Evolutionary conservation across 2,113 vertebrate species (phyloP).

Genomic region (Charadrius vociferus): DNA sequence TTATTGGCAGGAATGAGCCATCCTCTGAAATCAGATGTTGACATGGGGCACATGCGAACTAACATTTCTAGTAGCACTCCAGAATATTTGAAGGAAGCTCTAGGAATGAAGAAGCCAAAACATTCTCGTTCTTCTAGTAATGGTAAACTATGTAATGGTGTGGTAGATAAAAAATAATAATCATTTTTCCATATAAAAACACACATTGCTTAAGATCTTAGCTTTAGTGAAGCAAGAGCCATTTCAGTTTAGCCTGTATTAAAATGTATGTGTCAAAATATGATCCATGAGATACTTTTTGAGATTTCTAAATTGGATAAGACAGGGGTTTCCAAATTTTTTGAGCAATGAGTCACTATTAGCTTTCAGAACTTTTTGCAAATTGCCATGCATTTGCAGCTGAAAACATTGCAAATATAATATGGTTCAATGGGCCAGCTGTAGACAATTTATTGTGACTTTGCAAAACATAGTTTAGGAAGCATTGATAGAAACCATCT

Average conservation of each 20-base stretch:
- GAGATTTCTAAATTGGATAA: neutral
- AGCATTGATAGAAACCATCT: constrained; percentile 65
- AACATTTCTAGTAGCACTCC: constrained; percentile 60
- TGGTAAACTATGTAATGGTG: constrained; percentile 58
- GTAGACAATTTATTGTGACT: constrained; percentile 66
- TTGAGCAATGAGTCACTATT: constrained; percentile 23
- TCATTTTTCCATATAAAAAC: neutral
- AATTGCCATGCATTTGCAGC: constrained; percentile 51
- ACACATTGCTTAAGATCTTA: neutral
- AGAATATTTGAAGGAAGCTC: constrained; percentile 81
- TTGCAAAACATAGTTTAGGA: constrained; percentile 55
- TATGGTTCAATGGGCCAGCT: constrained; percentile 61
- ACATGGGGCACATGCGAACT: constrained; percentile 14
- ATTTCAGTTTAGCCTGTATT: neutral
- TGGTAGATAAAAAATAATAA: neutral
- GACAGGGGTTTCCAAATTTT: neutral
- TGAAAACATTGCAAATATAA: constrained; percentile 29
- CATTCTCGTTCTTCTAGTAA: constrained; percentile 76
- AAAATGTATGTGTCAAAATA: neutral
- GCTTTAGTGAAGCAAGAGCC: neutral
- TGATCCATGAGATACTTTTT: neutral
- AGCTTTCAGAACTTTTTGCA: constrained; percentile 39
- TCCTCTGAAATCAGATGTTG: constrained; percentile 65
- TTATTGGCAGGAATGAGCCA: constrained; percentile 66
- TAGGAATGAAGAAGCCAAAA: constrained; percentile 79